Conservation (phyloP, 2,113 vertebrate genomes). For the Pelmatolapia mariae region DNA sequence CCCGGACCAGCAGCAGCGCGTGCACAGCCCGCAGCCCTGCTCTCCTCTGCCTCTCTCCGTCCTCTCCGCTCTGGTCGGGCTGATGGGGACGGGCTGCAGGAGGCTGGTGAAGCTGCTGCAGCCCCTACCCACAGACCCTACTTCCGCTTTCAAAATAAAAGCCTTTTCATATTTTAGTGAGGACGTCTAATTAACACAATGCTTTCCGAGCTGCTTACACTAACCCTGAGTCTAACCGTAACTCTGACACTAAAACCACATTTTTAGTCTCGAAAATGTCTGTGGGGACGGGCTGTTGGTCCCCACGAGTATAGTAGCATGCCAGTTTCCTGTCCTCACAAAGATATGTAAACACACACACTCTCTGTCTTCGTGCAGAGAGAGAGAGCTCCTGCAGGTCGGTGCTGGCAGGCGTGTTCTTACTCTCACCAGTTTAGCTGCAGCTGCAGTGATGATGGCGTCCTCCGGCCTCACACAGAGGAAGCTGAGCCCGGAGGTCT, state of each 20-base stretch:
- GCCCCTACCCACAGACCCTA: fast-evolving
- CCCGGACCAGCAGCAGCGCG: neutral
- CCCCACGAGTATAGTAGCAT: neutral
- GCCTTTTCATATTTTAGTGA: neutral
- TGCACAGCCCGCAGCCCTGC: neutral
- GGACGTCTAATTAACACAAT: neutral
- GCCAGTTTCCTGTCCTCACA: neutral
- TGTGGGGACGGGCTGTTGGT: neutral
- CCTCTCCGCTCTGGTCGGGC: neutral
- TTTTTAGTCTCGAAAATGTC: neutral
- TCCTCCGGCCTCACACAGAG: neutral
- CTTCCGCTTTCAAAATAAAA: neutral
- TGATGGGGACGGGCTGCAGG: neutral
- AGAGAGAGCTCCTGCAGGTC: neutral
- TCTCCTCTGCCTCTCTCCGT: neutral
- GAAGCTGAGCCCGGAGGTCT: neutral
- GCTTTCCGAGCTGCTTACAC: neutral
- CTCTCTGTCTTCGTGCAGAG: neutral
- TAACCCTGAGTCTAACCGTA: neutral
- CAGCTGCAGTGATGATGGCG: fast-evolving
- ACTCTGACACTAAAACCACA: neutral
- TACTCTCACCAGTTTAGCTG: neutral
- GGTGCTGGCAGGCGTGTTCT: neutral
- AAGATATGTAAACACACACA: neutral
- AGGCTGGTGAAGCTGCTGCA: neutral